Percentiles rank a stretch among this genome's conserved stretches.
phyloP scores from a whole-genome alignment of 64 coral and sea anemone genomes.

The Pocillopora damicornis region DNA sequence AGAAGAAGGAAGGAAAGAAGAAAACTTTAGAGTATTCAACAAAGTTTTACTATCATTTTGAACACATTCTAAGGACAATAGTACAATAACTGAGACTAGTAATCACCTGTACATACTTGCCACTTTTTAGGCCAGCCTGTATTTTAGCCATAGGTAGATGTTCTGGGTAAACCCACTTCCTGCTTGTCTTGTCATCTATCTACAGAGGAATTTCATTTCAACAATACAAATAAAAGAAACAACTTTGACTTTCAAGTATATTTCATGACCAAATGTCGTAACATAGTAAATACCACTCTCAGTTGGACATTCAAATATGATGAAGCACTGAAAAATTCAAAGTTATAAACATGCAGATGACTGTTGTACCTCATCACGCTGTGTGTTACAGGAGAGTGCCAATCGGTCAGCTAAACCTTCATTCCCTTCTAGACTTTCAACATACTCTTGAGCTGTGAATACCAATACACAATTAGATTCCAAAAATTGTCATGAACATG shows the following conservation, averaged over 20 bases:
- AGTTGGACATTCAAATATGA: no score
- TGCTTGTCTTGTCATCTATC: slow-evolving; percentile 58
- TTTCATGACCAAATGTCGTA: no score
- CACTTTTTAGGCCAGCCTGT: slow-evolving; percentile 89
- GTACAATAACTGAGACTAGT: background rate
- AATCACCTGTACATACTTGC: slow-evolving; percentile 78
- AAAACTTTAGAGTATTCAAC: no score
- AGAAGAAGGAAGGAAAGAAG: slow-evolving; percentile 1
- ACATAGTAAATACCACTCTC: no score
- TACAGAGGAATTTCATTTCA: background rate
- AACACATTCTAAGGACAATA: no score
- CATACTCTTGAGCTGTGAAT: slow-evolving; percentile 81
- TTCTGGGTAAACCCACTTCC: slow-evolving; percentile 76
- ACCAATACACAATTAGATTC: background rate
- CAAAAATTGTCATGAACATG: no score
- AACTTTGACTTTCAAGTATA: no score
- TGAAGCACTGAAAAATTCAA: background rate
- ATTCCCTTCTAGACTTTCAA: slow-evolving; percentile 80
- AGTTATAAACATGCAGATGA: background rate
- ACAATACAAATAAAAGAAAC: background rate
- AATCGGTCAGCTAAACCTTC: slow-evolving; percentile 74
- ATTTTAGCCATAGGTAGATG: slow-evolving; percentile 84
- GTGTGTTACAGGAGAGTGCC: slow-evolving; percentile 33
- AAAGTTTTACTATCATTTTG: no score
- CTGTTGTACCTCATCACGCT: slow-evolving; percentile 36